Evolutionary conservation across 1,140 invertebrate genomes (phyloP), one percentile per base, ranked within the genome.

Genomic region (Ooceraea biroi): DNA sequence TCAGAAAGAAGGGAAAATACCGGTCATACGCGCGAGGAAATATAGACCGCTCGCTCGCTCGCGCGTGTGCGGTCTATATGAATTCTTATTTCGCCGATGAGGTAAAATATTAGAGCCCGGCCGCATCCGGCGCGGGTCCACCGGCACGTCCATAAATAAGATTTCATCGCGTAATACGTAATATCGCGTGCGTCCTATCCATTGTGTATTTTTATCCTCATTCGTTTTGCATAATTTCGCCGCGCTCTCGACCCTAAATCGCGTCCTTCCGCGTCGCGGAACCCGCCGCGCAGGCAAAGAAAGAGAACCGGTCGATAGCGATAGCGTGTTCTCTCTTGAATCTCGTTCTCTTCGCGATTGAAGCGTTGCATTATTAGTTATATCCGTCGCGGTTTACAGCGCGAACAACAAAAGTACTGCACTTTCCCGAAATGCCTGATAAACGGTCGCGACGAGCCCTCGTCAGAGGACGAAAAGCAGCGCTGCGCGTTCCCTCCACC

Each of bases 41-140:
- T n/a, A n/a, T n/a, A n/a, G n/a, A n/a, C 44, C 66, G 25, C 58
- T 17, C 25, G 36, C 52, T 19, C 69, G 36, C 36, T 2, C 36
- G 36, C 36, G 36, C 36, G 36, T 7, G 36, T 7, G 36, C 36
- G 36, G 36, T 7, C 36, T 36, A 88, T 92, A 91, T 91, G 91
- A 91, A 93, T 93, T 91, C 89, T 91, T 91, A 91, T 91, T 91
- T 90, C 78, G 88, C 77, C 91, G 85, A 93, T 92, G 88, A 93
- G 85, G 86, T 93, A 90, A 93, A 93, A 93, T 94, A 93, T 94
- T 92, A 87, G 87, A 91, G 72, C 68, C n/a, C 27, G n/a, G 12
- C 17, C 63, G 60, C 50, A 44, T 52, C 68, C n/a, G 12, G n/a
- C n/a, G 36, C 55, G 76, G 71, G 58, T 58, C 44, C 48, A 48